Evolutionary conservation across 2,797 vertebrate species (phyloP).

Genomic region (Meda fulgida): DNA sequence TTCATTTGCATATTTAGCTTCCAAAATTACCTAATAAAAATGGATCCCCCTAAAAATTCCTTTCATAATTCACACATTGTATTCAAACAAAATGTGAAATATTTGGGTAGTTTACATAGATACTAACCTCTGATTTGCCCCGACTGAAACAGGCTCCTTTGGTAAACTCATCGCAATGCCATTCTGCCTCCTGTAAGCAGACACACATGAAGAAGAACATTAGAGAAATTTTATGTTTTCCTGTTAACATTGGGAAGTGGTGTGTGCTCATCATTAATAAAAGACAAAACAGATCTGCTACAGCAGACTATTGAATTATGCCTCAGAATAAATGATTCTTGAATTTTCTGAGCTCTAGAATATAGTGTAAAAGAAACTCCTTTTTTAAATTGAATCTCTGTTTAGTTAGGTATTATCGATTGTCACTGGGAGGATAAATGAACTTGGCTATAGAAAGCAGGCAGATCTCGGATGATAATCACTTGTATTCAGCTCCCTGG

Average conservation of each 20-base stretch:
- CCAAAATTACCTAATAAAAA: neutral
- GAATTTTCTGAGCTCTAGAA: constrained; percentile 7
- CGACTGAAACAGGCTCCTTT: constrained; percentile 96
- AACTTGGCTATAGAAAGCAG: constrained; percentile 56
- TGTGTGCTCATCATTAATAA: constrained; percentile 9
- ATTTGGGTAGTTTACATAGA: neutral
- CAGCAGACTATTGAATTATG: neutral
- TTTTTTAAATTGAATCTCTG: constrained; percentile 14
- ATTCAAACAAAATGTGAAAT: neutral
- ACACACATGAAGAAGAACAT: constrained; percentile 24
- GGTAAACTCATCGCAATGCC: constrained; percentile 94
- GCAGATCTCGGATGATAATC: constrained; percentile 54
- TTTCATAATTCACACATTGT: neutral
- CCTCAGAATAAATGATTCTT: neutral
- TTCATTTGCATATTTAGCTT: neutral
- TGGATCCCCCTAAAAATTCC: neutral
- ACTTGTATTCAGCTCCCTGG: constrained; percentile 39
- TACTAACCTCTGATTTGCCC: constrained; percentile 93
- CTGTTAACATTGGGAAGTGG: neutral
- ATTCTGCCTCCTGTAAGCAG: constrained; percentile 86
- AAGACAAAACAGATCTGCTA: neutral
- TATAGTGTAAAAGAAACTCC: neutral
- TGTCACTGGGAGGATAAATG: constrained; percentile 54
- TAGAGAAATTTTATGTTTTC: constrained; percentile 3
- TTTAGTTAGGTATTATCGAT: constrained; percentile 55